Evolutionary conservation across 2,797 vertebrate species (phyloP).

Genomic region (Characodon lateralis): DNA sequence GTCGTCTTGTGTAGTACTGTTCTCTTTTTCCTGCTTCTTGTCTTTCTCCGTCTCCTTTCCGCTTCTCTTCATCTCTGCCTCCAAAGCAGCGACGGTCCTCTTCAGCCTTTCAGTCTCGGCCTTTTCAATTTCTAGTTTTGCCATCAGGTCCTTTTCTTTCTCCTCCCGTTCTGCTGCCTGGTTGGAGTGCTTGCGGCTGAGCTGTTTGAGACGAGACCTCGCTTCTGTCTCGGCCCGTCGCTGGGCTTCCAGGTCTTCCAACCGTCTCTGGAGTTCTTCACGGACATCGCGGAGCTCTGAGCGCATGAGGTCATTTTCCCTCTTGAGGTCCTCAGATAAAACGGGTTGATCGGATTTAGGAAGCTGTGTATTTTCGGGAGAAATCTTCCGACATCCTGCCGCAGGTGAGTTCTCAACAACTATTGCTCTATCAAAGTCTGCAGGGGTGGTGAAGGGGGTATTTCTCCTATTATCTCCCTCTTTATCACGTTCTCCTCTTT

Average conservation of each 20-base stretch:
- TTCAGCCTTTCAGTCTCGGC: slow-evolving; percentile 66
- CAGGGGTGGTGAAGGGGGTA: not conserved
- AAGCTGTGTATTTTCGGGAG: slow-evolving; percentile 14
- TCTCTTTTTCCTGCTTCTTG: slow-evolving; percentile 38
- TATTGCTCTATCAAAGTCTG: slow-evolving; percentile 19
- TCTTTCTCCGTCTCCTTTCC: slow-evolving; percentile 33
- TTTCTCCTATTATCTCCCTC: slow-evolving; percentile 24
- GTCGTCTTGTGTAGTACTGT: slow-evolving; percentile 52
- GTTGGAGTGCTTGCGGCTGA: slow-evolving; percentile 75
- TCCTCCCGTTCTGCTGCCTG: slow-evolving; percentile 66
- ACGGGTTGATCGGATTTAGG: slow-evolving; percentile 4
- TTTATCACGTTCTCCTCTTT: slow-evolving; percentile 23
- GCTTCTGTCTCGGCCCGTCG: slow-evolving; percentile 77
- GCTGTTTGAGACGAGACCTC: slow-evolving; percentile 80
- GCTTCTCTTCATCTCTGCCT: slow-evolving; percentile 56
- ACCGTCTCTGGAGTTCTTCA: slow-evolving; percentile 76
- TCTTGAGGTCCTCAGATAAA: slow-evolving; percentile 61
- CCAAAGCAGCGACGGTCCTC: slow-evolving; percentile 61
- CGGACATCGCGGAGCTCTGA: slow-evolving; percentile 76
- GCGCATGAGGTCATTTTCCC: slow-evolving; percentile 70
- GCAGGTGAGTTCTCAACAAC: slow-evolving; percentile 5
- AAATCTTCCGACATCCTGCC: not conserved
- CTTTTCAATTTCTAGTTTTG: slow-evolving; percentile 75
- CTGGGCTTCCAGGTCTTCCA: slow-evolving; percentile 81
- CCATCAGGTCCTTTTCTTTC: slow-evolving; percentile 69